Evolutionary conservation across 2,888 invertebrate genomes (phyloP), one percentile per base, ranked within the genome.

Genomic region (Folsomia candida): DNA sequence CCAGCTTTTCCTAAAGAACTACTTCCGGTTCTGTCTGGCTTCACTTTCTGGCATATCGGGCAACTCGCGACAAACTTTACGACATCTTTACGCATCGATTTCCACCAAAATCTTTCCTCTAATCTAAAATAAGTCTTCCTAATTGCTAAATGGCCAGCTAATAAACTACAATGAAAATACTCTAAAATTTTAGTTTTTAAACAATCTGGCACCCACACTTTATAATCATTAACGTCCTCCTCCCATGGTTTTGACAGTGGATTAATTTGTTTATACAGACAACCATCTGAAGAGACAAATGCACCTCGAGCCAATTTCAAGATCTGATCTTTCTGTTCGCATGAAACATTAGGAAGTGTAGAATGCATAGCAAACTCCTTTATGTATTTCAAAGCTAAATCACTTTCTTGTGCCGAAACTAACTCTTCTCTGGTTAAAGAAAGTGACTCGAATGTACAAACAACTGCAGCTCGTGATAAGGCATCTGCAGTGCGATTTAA

Each of bases 401-500:
- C 80, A 71, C 81, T 84, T 1, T 79, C 72, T 74, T 83, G 82
- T 1, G 85, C n/a, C n/a, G n/a, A n/a, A n/a, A n/a, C n/a, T n/a
- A n/a, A n/a, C n/a, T n/a, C n/a, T n/a, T n/a, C n/a, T n/a, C n/a
- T n/a, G n/a, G n/a, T n/a, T n/a, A n/a, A n/a, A n/a, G n/a, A n/a
- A n/a, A n/a, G n/a, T n/a, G n/a, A n/a, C n/a, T n/a, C n/a, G n/a
- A n/a, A n/a, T n/a, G n/a, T n/a, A n/a, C n/a, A n/a, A n/a, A n/a
- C n/a, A n/a, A n/a, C n/a, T n/a, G n/a, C n/a, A n/a, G n/a, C n/a
- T n/a, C n/a, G n/a, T n/a, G n/a, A n/a, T n/a, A n/a, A n/a, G n/a
- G n/a, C n/a, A n/a, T n/a, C 85, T 85, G 86, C 54, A 85, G 74
- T 0, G 82, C 83, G 0, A 86, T 73, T 29, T 84, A 70, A 11